Percentiles rank a stretch among this genome's conserved stretches.
Evolutionary conservation across 2,113 vertebrate species (phyloP).

Genomic region (Microcebus murinus): DNA sequence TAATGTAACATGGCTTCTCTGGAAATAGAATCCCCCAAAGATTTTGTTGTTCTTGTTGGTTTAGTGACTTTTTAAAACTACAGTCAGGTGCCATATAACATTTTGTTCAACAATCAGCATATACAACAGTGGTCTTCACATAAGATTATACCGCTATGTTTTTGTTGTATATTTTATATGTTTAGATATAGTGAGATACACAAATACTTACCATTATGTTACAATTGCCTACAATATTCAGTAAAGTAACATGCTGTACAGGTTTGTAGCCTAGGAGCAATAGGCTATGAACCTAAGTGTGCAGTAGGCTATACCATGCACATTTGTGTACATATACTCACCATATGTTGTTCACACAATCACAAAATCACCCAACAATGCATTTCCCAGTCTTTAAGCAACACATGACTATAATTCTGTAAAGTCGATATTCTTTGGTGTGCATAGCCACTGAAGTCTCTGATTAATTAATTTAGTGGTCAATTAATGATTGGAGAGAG

Average conservation of each 20-base stretch:
- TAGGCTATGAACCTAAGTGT: not conserved
- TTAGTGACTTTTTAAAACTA: not conserved
- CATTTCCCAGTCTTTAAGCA: not conserved
- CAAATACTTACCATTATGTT: not conserved
- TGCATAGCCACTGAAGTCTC: not conserved
- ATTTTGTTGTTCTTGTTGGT: not conserved
- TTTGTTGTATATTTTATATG: not conserved
- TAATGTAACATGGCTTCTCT: not conserved
- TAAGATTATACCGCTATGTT: not conserved
- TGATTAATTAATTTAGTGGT: not conserved
- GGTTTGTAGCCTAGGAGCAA: not conserved
- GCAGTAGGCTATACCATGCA: not conserved
- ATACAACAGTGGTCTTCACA: not conserved
- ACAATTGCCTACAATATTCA: not conserved
- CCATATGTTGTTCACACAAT: not conserved
- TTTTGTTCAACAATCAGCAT: not conserved
- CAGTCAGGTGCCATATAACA: not conserved
- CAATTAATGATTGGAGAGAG: not conserved
- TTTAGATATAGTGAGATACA: not conserved
- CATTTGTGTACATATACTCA: not conserved
- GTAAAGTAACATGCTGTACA: not conserved
- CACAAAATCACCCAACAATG: not conserved
- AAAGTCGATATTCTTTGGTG: not conserved
- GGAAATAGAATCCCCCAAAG: not conserved
- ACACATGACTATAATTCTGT: not conserved